Conservation (phyloP, 2,113 vertebrate species). For the Labrus mixtus region DNA sequence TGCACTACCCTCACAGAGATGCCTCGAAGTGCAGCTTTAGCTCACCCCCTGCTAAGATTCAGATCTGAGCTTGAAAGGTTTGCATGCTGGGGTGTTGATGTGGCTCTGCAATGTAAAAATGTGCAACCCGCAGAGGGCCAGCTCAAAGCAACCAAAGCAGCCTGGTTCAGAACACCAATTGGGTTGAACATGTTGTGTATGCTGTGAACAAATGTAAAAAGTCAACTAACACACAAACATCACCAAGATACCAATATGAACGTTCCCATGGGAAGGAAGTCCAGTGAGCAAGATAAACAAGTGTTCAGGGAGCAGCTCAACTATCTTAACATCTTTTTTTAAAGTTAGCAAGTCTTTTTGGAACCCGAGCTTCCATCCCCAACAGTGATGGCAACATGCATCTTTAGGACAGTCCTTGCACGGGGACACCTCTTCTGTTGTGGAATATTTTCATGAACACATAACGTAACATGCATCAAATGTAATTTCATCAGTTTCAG, state of each 20-base stretch:
- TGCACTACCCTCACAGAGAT: neutral
- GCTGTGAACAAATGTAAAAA: neutral
- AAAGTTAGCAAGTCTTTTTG: neutral
- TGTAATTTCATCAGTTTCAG: too few species aligned
- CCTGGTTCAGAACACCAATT: neutral
- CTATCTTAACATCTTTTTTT: neutral
- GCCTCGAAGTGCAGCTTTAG: neutral
- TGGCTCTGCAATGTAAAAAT: slow-evolving; percentile 8
- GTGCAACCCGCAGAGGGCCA: neutral
- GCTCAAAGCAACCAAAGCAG: slow-evolving; percentile 1
- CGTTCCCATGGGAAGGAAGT: neutral
- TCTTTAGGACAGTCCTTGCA: too few species aligned
- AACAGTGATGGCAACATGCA: neutral
- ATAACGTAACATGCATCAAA: too few species aligned
- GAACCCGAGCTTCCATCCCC: neutral
- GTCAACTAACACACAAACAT: neutral
- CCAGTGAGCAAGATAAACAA: neutral
- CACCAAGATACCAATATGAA: neutral
- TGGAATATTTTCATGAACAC: too few species aligned
- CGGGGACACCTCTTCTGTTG: neutral
- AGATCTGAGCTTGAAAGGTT: slow-evolving; percentile 25
- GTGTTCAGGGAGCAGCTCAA: neutral
- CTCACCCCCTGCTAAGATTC: slow-evolving; percentile 15
- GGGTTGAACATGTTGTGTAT: neutral
- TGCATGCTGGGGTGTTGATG: neutral